phyloP scores from a whole-genome alignment of 2,888 invertebrate genomes.

The Carpatolechia fugitivella region DNA sequence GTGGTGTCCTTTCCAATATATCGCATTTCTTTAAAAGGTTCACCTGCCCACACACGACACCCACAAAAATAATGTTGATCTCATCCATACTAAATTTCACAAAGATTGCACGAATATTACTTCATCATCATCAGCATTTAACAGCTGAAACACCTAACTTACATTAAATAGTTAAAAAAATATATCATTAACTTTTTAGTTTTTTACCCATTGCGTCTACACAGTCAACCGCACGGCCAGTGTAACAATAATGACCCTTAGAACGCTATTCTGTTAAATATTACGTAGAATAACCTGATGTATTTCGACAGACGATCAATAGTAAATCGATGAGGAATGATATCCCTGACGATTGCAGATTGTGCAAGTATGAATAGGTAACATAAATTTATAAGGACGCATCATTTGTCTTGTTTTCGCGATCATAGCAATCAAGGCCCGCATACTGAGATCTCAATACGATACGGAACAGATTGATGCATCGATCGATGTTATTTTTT shows the following conservation, averaged over 20 bases:
- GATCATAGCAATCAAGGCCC: slow-evolving; percentile 19
- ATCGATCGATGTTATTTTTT: background rate
- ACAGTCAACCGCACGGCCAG: no score
- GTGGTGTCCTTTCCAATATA: background rate
- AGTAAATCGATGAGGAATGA: slow-evolving; percentile 30
- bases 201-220: no score
- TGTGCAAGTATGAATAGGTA: slow-evolving; percentile 30
- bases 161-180: no score
- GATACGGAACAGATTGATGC: no score
- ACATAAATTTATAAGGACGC: slow-evolving; percentile 11
- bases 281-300: no score
- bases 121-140: no score
- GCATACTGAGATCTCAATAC: no score
- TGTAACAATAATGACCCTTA: no score
- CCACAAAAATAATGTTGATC: background rate
- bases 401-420: slow-evolving; percentile 32
- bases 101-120: no score
- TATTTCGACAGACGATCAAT: slow-evolving; percentile 30
- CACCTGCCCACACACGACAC: background rate
- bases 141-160: no score
- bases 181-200: no score
- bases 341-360: slow-evolving; percentile 29
- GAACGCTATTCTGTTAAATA: no score
- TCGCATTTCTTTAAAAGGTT: background rate
- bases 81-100: background rate